These are phyloP conservation scores for Noctua pronuba DNA, from an alignment of 2,888 invertebrate species.

Conservation along the genomic window DNA sequence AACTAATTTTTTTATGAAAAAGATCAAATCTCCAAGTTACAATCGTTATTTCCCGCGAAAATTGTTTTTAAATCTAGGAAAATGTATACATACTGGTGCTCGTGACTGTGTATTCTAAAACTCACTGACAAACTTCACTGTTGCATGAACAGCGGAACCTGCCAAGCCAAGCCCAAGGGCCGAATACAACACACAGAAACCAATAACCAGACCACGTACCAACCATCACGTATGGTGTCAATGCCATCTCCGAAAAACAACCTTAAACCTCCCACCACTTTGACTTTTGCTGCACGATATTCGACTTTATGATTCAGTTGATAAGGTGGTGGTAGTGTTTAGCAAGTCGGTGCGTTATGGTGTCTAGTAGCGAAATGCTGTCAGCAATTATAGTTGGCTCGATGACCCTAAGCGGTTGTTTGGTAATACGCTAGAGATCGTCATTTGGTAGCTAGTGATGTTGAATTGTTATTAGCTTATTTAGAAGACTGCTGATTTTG, in stretches of 20 bases:
- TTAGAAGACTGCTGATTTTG: background rate
- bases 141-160: conserved; percentile 36
- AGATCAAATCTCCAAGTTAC: too few species aligned
- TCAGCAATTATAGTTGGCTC: conserved; percentile 73
- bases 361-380: conserved; percentile 69
- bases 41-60: too few species aligned
- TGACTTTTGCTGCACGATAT: conserved; percentile 23
- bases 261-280: conserved; percentile 10
- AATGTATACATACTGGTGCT: too few species aligned
- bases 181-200: conserved; percentile 28
- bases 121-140: too few species aligned
- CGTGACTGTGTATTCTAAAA: too few species aligned
- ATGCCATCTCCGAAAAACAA: conserved; percentile 70
- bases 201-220: conserved; percentile 65
- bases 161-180: conserved; percentile 34
- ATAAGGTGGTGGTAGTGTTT: conserved; percentile 29
- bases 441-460: conserved; percentile 52
- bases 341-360: conserved; percentile 27
- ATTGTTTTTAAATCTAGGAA: too few species aligned
- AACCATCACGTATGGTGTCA: conserved; percentile 78
- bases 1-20: too few species aligned
- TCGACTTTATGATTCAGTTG: conserved; percentile 25
- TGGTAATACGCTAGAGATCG: conserved; percentile 64
- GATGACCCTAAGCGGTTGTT: conserved; percentile 74
- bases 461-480: conserved; percentile 32